These are phyloP conservation scores for Crocuta crocuta DNA, from an alignment of 2,113 vertebrate genomes.

Conservation along the genomic window DNA sequence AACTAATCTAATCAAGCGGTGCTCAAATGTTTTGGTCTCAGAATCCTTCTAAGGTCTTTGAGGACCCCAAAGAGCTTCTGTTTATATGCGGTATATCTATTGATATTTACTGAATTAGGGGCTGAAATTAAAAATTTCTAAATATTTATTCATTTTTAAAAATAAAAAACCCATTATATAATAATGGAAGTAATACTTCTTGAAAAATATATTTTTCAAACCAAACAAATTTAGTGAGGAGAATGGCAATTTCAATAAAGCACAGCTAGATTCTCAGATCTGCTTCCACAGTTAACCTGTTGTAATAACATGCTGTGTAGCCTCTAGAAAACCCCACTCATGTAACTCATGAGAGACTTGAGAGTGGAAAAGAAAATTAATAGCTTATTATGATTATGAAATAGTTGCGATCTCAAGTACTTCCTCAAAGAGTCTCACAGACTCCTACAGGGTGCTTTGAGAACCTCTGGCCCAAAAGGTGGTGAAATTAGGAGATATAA, in stretches of 20 bases:
- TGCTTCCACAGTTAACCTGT: background rate
- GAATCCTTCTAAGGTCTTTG: background rate
- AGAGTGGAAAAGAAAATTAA: constrained; percentile 8
- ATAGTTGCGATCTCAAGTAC: background rate
- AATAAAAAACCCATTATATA: background rate
- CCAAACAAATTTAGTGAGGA: background rate
- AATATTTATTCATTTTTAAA: constrained; percentile 15
- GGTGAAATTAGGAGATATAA: background rate
- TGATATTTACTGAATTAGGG: constrained; percentile 26
- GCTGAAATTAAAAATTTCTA: constrained; percentile 42
- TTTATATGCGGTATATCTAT: background rate
- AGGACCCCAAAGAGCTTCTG: background rate
- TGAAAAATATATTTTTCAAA: constrained; percentile 35
- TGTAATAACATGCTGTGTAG: background rate
- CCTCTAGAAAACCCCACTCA: background rate
- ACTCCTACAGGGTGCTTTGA: background rate
- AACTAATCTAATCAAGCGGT: background rate
- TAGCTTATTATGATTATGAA: background rate
- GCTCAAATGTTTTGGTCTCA: constrained; percentile 5
- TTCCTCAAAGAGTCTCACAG: constrained; percentile 19
- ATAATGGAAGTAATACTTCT: background rate
- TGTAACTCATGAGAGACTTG: background rate
- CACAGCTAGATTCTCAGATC: background rate
- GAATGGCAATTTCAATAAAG: background rate
- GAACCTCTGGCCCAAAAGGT: background rate